Conservation (phyloP, 2,113 vertebrate genomes). For the Phylloscopus whistleri region DNA sequence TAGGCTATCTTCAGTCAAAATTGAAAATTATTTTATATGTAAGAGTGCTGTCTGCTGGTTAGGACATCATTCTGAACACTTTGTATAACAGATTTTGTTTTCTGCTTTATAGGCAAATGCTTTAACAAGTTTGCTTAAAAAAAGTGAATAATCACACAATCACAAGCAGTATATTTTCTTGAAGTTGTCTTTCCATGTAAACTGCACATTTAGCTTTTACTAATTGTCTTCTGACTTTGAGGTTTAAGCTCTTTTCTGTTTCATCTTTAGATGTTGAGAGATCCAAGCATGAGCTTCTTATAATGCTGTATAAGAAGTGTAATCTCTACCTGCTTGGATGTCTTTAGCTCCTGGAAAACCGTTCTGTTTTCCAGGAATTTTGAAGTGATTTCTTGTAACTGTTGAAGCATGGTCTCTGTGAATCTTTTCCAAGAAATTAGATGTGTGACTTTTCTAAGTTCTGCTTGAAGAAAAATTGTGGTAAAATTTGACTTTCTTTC, state of each 20-base stretch:
- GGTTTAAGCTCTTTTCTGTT: neutral
- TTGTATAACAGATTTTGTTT: neutral
- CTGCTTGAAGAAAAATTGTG: neutral
- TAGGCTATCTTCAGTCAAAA: neutral
- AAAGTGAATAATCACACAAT: neutral
- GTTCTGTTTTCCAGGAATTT: neutral
- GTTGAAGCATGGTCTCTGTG: neutral
- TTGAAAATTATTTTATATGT: neutral
- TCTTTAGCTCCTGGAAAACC: neutral
- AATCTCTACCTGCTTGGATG: neutral
- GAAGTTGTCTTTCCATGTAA: neutral
- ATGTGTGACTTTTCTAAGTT: accelerated
- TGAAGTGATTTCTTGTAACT: neutral
- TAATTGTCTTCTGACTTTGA: neutral
- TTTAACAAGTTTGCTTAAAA: neutral
- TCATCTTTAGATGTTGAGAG: neutral
- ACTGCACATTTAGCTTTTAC: neutral
- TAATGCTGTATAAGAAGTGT: neutral
- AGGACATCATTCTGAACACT: neutral
- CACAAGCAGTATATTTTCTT: neutral
- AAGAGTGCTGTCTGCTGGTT: neutral
- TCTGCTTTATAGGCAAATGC: neutral
- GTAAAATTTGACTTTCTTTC: neutral
- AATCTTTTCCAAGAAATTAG: neutral
- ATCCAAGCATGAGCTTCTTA: neutral